phyloP scores from a whole-genome alignment of 2,888 invertebrate genomes.

The Tinea trinotella region DNA sequence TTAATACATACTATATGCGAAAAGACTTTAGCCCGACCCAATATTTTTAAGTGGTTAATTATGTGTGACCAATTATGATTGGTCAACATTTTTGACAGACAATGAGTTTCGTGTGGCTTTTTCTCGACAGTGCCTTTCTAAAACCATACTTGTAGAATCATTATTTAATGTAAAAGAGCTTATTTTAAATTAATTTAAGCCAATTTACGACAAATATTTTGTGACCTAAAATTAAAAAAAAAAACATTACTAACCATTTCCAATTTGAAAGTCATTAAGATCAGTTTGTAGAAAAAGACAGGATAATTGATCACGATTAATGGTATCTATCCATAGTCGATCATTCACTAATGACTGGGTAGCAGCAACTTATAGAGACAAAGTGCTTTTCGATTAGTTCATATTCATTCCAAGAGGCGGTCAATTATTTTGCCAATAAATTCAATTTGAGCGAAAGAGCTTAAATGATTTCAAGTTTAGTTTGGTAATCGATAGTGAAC shows the following conservation, averaged over 20 bases:
- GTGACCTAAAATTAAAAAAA: no score
- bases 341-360: conserved; percentile 3
- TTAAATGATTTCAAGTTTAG: not conserved
- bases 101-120: no score
- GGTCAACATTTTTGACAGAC: no score
- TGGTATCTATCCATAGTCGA: not conserved
- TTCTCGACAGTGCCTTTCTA: no score
- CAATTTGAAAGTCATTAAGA: not conserved
- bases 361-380: conserved; percentile 13
- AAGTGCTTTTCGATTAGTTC: conserved; percentile 18
- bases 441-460: conserved; percentile 16
- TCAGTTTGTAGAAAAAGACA: not conserved
- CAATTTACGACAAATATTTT: no score
- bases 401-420: conserved; percentile 15
- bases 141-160: no score
- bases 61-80: no score
- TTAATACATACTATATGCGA: no score
- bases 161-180: no score
- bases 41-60: no score
- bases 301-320: not conserved
- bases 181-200: no score
- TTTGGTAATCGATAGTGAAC: not conserved
- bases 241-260: not conserved
- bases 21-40: no score
- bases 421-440: conserved; percentile 17